phyloP scores from a whole-genome alignment of 1,140 invertebrate genomes.

The Ylistrum balloti region DNA sequence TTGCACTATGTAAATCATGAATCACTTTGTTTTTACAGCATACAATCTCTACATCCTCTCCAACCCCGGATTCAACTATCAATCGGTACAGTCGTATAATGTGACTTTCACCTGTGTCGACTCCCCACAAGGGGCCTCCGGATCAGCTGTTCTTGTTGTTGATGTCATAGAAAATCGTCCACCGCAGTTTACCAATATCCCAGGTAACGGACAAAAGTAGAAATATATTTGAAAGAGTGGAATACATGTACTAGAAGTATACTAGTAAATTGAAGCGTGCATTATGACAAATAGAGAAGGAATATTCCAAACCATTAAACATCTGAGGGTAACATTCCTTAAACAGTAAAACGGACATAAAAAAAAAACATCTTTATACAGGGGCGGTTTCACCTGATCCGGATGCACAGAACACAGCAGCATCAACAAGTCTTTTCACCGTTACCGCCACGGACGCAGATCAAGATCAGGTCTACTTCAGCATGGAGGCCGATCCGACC shows the following conservation, averaged over 20 bases:
- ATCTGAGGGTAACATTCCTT: too few species aligned
- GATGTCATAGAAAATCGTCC: conserved; percentile 57
- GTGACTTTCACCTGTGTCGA: conserved; percentile 54
- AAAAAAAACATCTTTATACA: background rate
- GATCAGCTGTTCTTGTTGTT: conserved; percentile 31
- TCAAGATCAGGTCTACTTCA: conserved; percentile 47
- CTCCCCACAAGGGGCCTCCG: conserved; percentile 41
- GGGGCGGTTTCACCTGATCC: background rate
- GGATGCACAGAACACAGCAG: conserved; percentile 44
- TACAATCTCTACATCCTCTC: conserved; percentile 41
- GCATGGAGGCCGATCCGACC: conserved; percentile 45
- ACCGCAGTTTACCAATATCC: conserved; percentile 46
- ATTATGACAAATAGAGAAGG: too few species aligned
- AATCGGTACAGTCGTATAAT: background rate
- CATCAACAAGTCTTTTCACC: conserved; percentile 37
- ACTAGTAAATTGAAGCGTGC: too few species aligned
- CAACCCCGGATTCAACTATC: conserved; percentile 46
- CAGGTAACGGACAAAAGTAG: too few species aligned
- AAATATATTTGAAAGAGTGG: too few species aligned
- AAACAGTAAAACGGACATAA: too few species aligned
- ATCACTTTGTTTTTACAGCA: too few species aligned
- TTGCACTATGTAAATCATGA: too few species aligned
- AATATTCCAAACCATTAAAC: too few species aligned
- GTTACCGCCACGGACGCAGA: conserved; percentile 44
- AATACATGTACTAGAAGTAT: too few species aligned